phyloP scores from a whole-genome alignment of 2,888 invertebrate genomes.

The Elysia crispata region DNA sequence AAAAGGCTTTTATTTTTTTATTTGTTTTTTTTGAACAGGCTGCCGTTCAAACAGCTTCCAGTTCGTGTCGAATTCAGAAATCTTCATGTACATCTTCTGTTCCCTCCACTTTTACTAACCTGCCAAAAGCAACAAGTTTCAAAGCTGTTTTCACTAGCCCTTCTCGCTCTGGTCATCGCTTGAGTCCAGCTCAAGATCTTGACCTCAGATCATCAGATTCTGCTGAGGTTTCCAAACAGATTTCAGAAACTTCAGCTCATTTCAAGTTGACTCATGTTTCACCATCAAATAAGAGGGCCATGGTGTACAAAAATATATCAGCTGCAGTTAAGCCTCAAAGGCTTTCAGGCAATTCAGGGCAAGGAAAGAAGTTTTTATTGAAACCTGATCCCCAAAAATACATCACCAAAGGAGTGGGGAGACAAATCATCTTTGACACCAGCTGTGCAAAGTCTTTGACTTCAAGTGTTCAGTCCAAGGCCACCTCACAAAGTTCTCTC shows the following conservation, averaged over 20 bases:
- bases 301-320: conserved; percentile 42
- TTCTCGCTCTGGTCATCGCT: conserved; percentile 45
- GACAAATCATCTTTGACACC: not conserved
- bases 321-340: conserved; percentile 2
- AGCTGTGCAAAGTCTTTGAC: not conserved
- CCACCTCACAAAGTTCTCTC: too few relatives aligned
- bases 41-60: too few relatives aligned
- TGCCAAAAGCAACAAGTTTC: conserved; percentile 34
- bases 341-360: not conserved
- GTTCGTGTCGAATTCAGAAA: too few relatives aligned
- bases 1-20: too few relatives aligned
- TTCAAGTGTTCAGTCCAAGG: not conserved
- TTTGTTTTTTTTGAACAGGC: too few relatives aligned
- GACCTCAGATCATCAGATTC: not conserved
- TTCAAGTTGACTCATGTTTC: not conserved
- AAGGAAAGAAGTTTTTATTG: too few relatives aligned
- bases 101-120: too few relatives aligned
- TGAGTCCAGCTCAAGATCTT: conserved; percentile 12
- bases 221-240: too few relatives aligned
- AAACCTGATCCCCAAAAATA: too few relatives aligned
- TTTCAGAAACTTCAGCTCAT: too few relatives aligned
- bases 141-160: conserved; percentile 48
- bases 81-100: too few relatives aligned
- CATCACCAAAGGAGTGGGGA: not conserved
- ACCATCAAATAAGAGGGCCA: not conserved